A percentile compares a stretch with the other conserved stretches of the same genome.
Evolutionary conservation across 2,113 vertebrate species (phyloP).

Genomic region (Planiliza haematocheilus): DNA sequence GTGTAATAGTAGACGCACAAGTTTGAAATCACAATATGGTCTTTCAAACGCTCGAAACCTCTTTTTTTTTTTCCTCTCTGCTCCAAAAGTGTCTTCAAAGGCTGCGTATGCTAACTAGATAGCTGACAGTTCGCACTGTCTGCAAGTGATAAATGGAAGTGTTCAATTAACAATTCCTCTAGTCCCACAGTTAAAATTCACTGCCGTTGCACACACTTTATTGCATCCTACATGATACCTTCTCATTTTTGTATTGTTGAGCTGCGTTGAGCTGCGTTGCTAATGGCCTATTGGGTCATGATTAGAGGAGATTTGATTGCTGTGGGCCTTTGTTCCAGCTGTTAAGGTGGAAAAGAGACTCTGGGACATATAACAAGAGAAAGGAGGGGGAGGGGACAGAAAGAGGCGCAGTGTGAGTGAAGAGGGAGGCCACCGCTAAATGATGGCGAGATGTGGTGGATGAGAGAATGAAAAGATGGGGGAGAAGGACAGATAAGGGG

Average conservation of each 20-base stretch:
- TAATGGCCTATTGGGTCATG: slow-evolving; percentile 49
- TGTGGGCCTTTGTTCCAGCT: slow-evolving; percentile 44
- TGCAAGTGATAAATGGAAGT: slow-evolving; percentile 25
- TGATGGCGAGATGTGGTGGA: slow-evolving; percentile 38
- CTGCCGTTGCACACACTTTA: slow-evolving; percentile 17
- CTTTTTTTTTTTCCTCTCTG: not conserved
- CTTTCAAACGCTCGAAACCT: not conserved
- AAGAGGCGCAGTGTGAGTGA: not conserved
- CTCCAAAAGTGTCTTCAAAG: slow-evolving; percentile 3
- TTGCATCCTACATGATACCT: slow-evolving; percentile 41
- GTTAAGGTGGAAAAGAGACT: slow-evolving; percentile 45
- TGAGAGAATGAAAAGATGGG: slow-evolving; percentile 26
- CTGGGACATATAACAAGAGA: slow-evolving; percentile 21
- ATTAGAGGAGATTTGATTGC: slow-evolving; percentile 67
- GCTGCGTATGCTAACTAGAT: slow-evolving; percentile 1
- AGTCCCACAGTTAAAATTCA: slow-evolving; percentile 34
- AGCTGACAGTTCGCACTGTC: slow-evolving; percentile 21
- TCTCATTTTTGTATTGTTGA: slow-evolving; percentile 18
- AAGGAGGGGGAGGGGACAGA: slow-evolving; percentile 7
- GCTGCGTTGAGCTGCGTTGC: slow-evolving; percentile 18
- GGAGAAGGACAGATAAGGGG: not conserved
- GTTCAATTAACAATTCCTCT: slow-evolving; percentile 43
- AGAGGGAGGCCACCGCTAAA: slow-evolving; percentile 26
- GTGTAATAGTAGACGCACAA: slow-evolving; percentile 39
- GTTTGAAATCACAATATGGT: slow-evolving; percentile 7